Conservation (phyloP, 2,888 invertebrate genomes). For the Adelphocoris suturalis region DNA sequence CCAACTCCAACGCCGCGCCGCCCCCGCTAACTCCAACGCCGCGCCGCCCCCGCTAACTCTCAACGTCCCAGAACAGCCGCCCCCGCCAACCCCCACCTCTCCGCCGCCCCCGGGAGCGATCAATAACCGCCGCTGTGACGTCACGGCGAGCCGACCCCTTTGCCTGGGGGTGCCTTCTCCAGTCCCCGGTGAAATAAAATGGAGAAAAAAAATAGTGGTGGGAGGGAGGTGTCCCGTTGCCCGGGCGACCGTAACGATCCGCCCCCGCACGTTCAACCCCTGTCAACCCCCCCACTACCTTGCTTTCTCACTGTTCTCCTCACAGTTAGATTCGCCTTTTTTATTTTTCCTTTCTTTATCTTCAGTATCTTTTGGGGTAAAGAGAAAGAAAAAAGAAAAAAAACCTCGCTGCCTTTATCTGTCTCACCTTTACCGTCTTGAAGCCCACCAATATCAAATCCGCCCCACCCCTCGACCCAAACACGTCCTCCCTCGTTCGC, state of each 20-base stretch:
- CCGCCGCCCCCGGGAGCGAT: neutral
- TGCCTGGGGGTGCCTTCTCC: conserved; percentile 30
- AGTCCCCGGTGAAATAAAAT: neutral
- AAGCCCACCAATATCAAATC: neutral
- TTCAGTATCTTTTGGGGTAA: neutral
- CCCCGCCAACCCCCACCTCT: neutral
- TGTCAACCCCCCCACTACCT: neutral
- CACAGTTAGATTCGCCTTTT: neutral
- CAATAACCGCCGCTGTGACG: conserved; percentile 50
- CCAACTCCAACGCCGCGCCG: neutral
- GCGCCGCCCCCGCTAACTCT: neutral
- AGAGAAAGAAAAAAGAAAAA: conserved; percentile 27
- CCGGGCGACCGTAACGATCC: conserved; percentile 53
- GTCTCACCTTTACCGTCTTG: conserved; percentile 33
- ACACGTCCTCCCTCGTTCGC: neutral
- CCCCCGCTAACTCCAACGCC: neutral
- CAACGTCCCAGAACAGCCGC: neutral
- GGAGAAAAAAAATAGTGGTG: neutral
- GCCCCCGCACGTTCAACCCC: conserved; percentile 19
- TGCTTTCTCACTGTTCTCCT: neutral
- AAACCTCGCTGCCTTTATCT: conserved; percentile 6
- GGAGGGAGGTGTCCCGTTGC: conserved; percentile 41
- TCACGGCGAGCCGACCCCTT: conserved; percentile 53
- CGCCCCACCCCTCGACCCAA: neutral
- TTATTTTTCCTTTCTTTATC: neutral